Percentiles rank a stretch among this genome's conserved stretches.
Conservation (phyloP, 1,140 invertebrate genomes). For the Dolichoris vasculosae region DNA sequence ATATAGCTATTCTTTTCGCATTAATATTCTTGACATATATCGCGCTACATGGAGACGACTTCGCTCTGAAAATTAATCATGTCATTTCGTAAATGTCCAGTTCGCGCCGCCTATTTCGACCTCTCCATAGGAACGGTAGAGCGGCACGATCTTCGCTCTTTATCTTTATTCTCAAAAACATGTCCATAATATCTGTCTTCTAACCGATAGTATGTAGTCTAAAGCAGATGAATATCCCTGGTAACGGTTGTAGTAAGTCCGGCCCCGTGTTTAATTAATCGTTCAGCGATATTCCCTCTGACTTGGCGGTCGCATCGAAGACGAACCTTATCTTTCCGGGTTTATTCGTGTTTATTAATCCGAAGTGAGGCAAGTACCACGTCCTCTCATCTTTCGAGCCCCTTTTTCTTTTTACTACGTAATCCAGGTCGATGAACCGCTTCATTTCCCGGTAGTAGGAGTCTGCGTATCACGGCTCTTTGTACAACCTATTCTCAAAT, state of each 20-base stretch:
- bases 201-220: too few species aligned
- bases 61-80: background rate
- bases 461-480: background rate
- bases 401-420: too few species aligned
- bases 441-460: background rate
- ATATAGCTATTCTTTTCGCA: background rate
- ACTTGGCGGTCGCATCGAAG: background rate
- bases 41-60: constrained; percentile 4
- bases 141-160: background rate
- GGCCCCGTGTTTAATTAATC: background rate
- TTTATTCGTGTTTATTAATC: background rate
- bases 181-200: constrained; percentile 44
- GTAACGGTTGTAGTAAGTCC: background rate
- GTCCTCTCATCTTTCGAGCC: constrained; percentile 16
- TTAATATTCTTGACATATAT: background rate
- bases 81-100: background rate
- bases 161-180: background rate
- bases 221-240: too few species aligned
- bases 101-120: background rate
- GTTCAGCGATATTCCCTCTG: background rate
- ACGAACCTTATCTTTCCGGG: background rate
- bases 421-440: background rate
- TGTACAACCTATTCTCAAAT: background rate
- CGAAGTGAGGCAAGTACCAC: constrained; percentile 1
- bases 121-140: background rate